Conservation (phyloP, 2,113 vertebrate species). For the Ptilonorhynchus violaceus region DNA sequence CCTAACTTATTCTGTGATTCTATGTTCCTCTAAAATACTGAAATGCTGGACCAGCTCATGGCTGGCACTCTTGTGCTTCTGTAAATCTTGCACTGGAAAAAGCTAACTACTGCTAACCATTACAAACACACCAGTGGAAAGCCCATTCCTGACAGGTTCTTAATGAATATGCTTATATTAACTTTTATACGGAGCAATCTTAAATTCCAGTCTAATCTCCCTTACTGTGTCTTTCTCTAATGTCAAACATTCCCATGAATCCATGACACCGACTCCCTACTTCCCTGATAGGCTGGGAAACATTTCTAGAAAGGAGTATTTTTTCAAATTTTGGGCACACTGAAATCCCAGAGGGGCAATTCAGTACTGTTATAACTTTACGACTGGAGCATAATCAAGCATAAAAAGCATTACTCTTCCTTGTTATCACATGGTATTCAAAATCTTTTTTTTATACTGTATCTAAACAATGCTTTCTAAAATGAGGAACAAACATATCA, state of each 20-base stretch:
- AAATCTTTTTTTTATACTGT: not conserved
- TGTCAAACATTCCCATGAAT: not conserved
- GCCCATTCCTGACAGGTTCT: not conserved
- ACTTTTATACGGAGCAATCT: not conserved
- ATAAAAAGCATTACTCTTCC: not conserved
- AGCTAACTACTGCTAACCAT: not conserved
- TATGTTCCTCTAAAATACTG: not conserved
- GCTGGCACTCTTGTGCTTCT: not conserved
- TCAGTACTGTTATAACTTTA: not conserved
- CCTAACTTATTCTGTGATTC: not conserved
- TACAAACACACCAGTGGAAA: not conserved
- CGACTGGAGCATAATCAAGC: not conserved
- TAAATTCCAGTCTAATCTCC: not conserved
- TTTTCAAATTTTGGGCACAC: rapidly evolving
- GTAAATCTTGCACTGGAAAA: not conserved
- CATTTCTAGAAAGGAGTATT: not conserved
- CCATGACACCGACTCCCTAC: rapidly evolving
- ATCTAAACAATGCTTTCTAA: not conserved
- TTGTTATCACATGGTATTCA: not conserved
- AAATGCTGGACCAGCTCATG: not conserved
- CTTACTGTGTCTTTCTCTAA: not conserved
- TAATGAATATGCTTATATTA: not conserved
- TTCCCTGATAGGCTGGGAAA: not conserved
- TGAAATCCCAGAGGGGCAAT: not conserved
- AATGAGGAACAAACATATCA: not conserved